Evolutionary conservation across 2,888 invertebrate species (phyloP), one percentile per base, ranked within the genome.

Genomic region (Gastrophysa polygoni): DNA sequence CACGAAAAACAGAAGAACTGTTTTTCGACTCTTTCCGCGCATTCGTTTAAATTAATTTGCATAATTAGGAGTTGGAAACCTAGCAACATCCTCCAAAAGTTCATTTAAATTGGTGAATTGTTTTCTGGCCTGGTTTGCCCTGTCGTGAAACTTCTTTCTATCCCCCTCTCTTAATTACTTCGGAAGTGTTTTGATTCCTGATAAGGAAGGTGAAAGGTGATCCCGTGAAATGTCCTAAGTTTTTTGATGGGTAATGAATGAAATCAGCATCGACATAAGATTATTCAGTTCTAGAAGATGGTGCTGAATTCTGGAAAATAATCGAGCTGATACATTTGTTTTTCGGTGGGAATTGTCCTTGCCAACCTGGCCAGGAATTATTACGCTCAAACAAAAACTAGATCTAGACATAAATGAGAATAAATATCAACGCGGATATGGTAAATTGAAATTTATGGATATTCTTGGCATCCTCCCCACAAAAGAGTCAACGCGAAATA

Each of bases 71-170:
- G 20, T 11, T 10, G 8, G 21, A 50, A 51, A 58, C 34, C 21
- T 57, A 38, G 11, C 14, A 38, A 14, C 14, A 38, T 38, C 14
- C 38, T 48, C 44, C 10, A 21, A 14, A 38, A 21, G 32, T 50
- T 63, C 50, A 63, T 59, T 63, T 63, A 46, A 59, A 63, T 63
- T 63, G 63, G 56, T 59, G 38, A 59, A 59, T 58, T 57, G 51
- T 57, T 57, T 57, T 61, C 18, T 21, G 28, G 52, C 32, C 18
- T 6, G 48, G 54, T 58, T 54, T 20, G 14, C 48, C 32, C 2
- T 44, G 58, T 21, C 46, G 18, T 47, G 47, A 47, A 20, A 57
- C 18, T 52, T 52, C 48, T 61, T 57, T 18, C 28, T 48, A 55
- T 44, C 52, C 49, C 20, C 38, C 50, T n/a, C 58, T 55, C 43